Conservation (phyloP, 1,140 invertebrate species). For the Lasioglossum baleicum region DNA sequence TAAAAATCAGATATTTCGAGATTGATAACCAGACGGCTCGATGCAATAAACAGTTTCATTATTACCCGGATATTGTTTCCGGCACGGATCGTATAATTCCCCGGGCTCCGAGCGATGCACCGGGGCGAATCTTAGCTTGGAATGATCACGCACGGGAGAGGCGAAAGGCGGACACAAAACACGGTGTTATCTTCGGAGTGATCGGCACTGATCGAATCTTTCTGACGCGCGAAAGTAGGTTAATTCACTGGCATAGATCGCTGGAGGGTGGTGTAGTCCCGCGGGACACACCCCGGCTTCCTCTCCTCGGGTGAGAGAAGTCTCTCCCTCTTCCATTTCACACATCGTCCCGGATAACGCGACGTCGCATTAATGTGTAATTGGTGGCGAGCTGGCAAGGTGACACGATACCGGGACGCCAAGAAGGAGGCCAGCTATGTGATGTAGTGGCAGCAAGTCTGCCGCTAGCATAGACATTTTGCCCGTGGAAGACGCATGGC, state of each 20-base stretch:
- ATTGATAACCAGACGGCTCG: too few relatives aligned
- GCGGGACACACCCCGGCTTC: slow-evolving; percentile 39
- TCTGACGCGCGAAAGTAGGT: slow-evolving; percentile 60
- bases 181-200: slow-evolving; percentile 37
- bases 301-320: not conserved
- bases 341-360: slow-evolving; percentile 63
- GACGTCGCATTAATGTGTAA: slow-evolving; percentile 70
- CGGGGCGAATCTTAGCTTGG: not conserved
- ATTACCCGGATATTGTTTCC: too few relatives aligned
- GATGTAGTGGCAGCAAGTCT: slow-evolving; percentile 66
- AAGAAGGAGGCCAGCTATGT: slow-evolving; percentile 59
- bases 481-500: slow-evolving; percentile 73
- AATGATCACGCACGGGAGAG: not conserved
- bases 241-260: slow-evolving; percentile 65
- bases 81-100: too few relatives aligned
- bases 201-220: slow-evolving; percentile 53
- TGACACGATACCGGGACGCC: slow-evolving; percentile 61
- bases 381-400: slow-evolving; percentile 63
- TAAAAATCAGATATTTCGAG: too few relatives aligned
- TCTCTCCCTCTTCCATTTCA: slow-evolving; percentile 38
- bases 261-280: slow-evolving; percentile 56
- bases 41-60: too few relatives aligned
- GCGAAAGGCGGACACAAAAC: slow-evolving; percentile 24
- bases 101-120: too few relatives aligned
- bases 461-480: slow-evolving; percentile 70